These are phyloP conservation scores for Leptogaster cylindrica DNA, from an alignment of 2,888 invertebrate species.

Conservation along the genomic window DNA sequence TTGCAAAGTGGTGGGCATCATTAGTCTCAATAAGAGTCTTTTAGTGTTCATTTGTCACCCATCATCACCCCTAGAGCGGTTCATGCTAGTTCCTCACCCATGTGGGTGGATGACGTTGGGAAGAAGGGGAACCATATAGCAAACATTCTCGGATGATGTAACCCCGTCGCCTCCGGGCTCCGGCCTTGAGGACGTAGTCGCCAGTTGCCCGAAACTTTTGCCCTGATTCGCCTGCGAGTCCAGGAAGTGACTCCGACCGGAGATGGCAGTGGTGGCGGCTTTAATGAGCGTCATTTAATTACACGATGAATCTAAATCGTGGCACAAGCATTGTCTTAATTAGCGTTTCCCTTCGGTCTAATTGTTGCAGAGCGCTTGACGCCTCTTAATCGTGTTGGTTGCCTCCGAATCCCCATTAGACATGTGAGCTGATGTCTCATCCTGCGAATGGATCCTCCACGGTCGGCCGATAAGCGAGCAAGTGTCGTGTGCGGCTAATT, in stretches of 20 bases:
- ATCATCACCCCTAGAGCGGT: neutral
- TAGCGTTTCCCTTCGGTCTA: constrained; percentile 48
- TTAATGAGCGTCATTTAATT: constrained; percentile 35
- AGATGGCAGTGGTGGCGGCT: constrained; percentile 26
- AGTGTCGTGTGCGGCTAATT: constrained; percentile 33
- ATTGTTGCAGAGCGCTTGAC: constrained; percentile 44
- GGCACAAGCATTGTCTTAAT: constrained; percentile 44
- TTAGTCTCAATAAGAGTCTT: constrained; percentile 38
- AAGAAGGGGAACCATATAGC: too few relatives aligned
- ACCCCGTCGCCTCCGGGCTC: neutral
- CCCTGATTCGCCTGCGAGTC: too few relatives aligned
- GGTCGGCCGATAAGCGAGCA: neutral
- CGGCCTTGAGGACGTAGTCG: constrained; percentile 1
- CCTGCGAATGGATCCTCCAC: neutral
- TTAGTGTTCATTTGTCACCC: constrained; percentile 22
- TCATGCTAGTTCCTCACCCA: too few relatives aligned
- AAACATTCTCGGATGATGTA: too few relatives aligned
- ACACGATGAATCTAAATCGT: constrained; percentile 33
- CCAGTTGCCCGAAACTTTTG: too few relatives aligned
- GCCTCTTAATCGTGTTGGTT: constrained; percentile 4
- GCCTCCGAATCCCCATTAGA: neutral
- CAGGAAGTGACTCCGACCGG: constrained; percentile 37
- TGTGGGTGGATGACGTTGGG: too few relatives aligned
- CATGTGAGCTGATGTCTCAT: constrained; percentile 4
- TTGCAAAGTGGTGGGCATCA: constrained; percentile 28